A percentile compares a stretch with the other conserved stretches of the same genome.
Conservation (phyloP, 1,140 invertebrate species). For the Orchestia grillus region DNA sequence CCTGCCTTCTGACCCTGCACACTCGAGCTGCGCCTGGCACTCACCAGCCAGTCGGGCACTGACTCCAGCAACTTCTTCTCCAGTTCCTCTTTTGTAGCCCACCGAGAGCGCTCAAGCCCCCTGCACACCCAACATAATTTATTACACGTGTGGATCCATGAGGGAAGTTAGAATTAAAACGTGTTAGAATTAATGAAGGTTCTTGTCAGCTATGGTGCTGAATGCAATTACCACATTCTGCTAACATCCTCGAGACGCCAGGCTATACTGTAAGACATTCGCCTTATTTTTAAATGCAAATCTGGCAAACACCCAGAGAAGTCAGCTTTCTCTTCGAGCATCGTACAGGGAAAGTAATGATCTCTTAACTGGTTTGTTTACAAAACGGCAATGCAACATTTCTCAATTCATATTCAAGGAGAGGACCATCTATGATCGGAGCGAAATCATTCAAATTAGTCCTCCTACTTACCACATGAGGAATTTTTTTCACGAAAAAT, state of each 20-base stretch:
- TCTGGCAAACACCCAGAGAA: background rate
- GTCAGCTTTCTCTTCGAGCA: too few relatives aligned
- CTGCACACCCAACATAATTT: constrained; percentile 72
- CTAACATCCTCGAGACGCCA: background rate
- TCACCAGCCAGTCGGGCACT: constrained; percentile 78
- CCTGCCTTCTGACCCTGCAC: background rate
- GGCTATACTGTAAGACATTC: background rate
- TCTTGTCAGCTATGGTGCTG: too few relatives aligned
- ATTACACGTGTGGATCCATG: background rate
- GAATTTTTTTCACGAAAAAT: too few relatives aligned
- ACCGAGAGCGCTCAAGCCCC: constrained; percentile 75
- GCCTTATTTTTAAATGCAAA: background rate
- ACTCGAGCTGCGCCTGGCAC: constrained; percentile 15
- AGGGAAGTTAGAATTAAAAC: too few relatives aligned
- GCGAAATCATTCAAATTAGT: background rate
- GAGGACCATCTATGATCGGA: background rate
- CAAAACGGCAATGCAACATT: background rate
- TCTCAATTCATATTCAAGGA: background rate
- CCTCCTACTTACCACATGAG: background rate
- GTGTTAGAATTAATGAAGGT: too few relatives aligned
- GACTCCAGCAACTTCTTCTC: constrained; percentile 80
- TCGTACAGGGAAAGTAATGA: background rate
- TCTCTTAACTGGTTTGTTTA: background rate
- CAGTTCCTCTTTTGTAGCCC: constrained; percentile 80
- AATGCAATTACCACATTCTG: background rate